phyloP scores from a whole-genome alignment of 2,113 vertebrate genomes.

The Gambusia holbrooki region DNA sequence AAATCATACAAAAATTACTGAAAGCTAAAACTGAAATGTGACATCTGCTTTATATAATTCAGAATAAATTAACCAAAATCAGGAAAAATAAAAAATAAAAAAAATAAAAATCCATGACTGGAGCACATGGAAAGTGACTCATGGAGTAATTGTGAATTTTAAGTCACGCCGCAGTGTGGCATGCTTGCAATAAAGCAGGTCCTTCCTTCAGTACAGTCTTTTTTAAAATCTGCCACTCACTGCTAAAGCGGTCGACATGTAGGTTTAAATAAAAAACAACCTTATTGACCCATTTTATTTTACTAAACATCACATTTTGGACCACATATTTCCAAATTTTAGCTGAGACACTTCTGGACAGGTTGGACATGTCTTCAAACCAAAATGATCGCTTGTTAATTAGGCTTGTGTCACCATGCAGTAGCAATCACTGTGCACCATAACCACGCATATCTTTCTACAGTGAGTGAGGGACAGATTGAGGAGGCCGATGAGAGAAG shows the following conservation, averaged over 20 bases:
- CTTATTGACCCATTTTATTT: background rate
- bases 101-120: too few species aligned
- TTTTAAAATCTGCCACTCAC: background rate
- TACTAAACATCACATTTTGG: too few species aligned
- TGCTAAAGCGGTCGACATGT: background rate
- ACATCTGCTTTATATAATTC: background rate
- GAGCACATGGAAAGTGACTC: too few species aligned
- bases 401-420: conserved; percentile 4
- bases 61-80: background rate
- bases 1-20: background rate
- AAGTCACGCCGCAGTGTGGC: background rate
- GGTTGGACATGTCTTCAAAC: background rate
- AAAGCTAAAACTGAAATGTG: background rate
- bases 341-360: too few species aligned
- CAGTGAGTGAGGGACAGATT: background rate
- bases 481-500: conserved; percentile 7
- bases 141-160: background rate
- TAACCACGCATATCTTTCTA: conserved; percentile 1
- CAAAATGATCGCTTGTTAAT: background rate
- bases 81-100: too few species aligned
- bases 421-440: background rate
- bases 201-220: background rate
- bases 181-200: background rate
- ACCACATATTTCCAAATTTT: too few species aligned
- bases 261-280: background rate